A percentile compares a stretch with the other conserved stretches of the same genome.
Conservation (phyloP, 53 echinoderm and acorn worm species). For the Paracentrotus lividus region DNA sequence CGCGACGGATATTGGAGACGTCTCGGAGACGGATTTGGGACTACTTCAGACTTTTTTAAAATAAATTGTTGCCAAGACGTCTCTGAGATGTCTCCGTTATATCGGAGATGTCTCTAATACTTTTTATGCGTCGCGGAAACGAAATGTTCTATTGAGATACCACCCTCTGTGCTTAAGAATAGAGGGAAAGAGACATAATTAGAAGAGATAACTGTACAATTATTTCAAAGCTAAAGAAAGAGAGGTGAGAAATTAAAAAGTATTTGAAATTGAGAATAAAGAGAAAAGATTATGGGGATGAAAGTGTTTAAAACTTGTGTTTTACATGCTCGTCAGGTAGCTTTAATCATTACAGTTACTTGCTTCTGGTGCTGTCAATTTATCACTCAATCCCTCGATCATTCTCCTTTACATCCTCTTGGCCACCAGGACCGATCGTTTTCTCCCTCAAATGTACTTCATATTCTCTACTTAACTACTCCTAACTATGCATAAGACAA, state of each 20-base stretch:
- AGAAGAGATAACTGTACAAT: background rate
- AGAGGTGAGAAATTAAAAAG: background rate
- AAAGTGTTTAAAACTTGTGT: slow-evolving; percentile 18
- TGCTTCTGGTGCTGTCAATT: slow-evolving; percentile 40
- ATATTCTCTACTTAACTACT: background rate
- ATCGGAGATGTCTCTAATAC: too few species aligned
- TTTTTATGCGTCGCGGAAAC: too few species aligned
- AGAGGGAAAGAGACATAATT: background rate
- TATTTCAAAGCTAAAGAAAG: background rate
- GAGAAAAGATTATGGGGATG: background rate
- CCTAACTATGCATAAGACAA: background rate
- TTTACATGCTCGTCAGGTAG: slow-evolving; percentile 39
- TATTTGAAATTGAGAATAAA: too few species aligned
- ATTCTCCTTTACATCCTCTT: slow-evolving; percentile 31
- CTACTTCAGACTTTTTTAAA: too few species aligned
- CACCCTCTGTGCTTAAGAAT: too few species aligned
- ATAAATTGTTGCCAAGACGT: too few species aligned
- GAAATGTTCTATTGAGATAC: too few species aligned
- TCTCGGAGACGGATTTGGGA: too few species aligned
- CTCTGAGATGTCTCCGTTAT: too few species aligned
- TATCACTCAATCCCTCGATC: slow-evolving; percentile 59
- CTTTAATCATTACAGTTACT: slow-evolving; percentile 34
- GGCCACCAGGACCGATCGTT: slow-evolving; percentile 29
- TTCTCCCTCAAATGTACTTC: background rate
- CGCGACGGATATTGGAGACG: too few species aligned